phyloP scores from a whole-genome alignment of 2,888 invertebrate species.

The Drosophila ezoana region DNA sequence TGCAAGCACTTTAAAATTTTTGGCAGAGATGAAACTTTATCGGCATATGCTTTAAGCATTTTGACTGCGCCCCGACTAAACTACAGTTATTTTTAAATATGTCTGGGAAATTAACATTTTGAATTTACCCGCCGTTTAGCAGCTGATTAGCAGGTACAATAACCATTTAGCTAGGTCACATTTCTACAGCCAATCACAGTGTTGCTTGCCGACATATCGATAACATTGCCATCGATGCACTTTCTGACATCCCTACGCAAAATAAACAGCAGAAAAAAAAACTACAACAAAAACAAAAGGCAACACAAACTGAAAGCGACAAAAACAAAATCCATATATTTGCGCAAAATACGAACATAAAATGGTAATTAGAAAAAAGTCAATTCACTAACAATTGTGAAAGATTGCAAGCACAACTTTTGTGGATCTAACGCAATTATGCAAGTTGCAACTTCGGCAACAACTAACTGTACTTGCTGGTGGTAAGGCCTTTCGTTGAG shows the following conservation, averaged over 20 bases:
- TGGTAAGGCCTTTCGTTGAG: conserved; percentile 14
- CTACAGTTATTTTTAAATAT: background rate
- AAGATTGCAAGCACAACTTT: background rate
- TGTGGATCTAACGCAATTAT: conserved; percentile 65
- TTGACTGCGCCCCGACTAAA: background rate
- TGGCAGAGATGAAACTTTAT: background rate
- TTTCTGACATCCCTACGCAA: conserved; percentile 57
- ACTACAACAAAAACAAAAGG: conserved; percentile 63
- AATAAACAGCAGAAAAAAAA: conserved; percentile 68
- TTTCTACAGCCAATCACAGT: background rate
- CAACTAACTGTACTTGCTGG: conserved; percentile 70
- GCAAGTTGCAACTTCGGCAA: conserved; percentile 67
- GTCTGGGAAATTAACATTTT: background rate
- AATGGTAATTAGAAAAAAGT: conserved; percentile 29
- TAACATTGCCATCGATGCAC: conserved; percentile 42
- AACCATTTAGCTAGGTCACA: conserved; percentile 35
- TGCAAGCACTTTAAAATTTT: background rate
- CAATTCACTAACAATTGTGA: background rate
- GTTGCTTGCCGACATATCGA: conserved; percentile 22
- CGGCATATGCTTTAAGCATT: background rate
- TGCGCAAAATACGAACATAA: conserved; percentile 5
- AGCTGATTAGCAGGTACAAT: conserved; percentile 27
- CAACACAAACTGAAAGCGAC: conserved; percentile 40
- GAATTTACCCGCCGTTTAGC: conserved; percentile 4
- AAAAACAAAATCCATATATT: conserved; percentile 4